Evolutionary conservation across 1,140 invertebrate genomes (phyloP), one percentile per base, ranked within the genome.

Genomic region (Nylanderia fulva): DNA sequence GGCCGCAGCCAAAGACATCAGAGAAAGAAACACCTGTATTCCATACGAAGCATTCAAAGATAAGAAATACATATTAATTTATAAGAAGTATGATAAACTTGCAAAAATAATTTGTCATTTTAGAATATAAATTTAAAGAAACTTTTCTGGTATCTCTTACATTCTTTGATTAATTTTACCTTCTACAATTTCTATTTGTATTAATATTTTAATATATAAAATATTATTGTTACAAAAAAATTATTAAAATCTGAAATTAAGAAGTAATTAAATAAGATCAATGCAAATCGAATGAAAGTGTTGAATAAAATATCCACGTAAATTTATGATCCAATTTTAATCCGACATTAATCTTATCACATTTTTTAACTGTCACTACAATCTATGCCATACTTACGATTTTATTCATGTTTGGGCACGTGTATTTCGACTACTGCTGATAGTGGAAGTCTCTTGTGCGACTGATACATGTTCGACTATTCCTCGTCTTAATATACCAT

Each of bases 401-500:
- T 90, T 24, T 85, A 42, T 77, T 71, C 91, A 93, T 93, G 60
- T 80, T 82, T 80, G 56, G 27, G 76, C 74, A 39, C 90, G 82
- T 90, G 58, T 61, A 60, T 82, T 93, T 85, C 21, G 64, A 52
- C 72, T 56, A 39, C 85, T 90, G 89, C 88, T 91, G 71, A 76
- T 86, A 82, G 84, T 39, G 75, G 75, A 87, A 90, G 83, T 91
- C 85, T 86, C 86, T 91, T 91, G 86, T 80, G 84, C 87, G 90
- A 95, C 94, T 95, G 94, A 94, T 93, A 93, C 91, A 94, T 94
- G 93, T 93, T 93, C 88, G 85, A 84, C 71, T 88, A 93, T 92
- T 93, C 91, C 93, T 86, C 92, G 91, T 93, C 92, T 94, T 95
- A 94, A 95, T 95, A 95, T 95, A 94, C 89, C 82, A 56, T 18